Percentiles rank a stretch among this genome's conserved stretches.
phyloP scores from a whole-genome alignment of 2,113 vertebrate genomes.

The Cheilinus undulatus region DNA sequence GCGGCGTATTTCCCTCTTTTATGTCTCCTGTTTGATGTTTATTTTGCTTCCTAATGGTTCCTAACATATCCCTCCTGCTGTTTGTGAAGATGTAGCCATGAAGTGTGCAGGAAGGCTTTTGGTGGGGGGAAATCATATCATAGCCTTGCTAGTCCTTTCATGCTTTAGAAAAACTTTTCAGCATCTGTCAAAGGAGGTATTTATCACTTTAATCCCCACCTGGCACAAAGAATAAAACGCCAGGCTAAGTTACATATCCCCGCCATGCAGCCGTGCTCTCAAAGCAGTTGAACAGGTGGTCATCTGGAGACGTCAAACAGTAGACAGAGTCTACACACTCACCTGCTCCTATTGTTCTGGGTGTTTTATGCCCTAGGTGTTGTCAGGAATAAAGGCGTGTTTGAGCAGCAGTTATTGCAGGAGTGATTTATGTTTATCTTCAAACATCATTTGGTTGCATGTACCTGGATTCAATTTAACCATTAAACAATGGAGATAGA shows the following conservation, averaged over 20 bases:
- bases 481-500: constrained; percentile 4
- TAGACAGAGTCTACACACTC: constrained; percentile 56
- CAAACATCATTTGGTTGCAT: not conserved
- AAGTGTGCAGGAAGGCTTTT: constrained; percentile 51
- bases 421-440: constrained; percentile 7
- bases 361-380: constrained; percentile 51
- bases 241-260: constrained; percentile 72
- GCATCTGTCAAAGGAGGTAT: constrained; percentile 75
- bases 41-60: constrained; percentile 34
- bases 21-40: constrained; percentile 48
- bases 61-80: constrained; percentile 29
- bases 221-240: constrained; percentile 77
- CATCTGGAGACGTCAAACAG: constrained; percentile 60
- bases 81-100: constrained; percentile 48
- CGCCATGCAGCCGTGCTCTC: constrained; percentile 61
- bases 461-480: constrained; percentile 21
- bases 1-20: constrained; percentile 31
- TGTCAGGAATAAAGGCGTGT: constrained; percentile 68
- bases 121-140: constrained; percentile 46
- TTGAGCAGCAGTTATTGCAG: constrained; percentile 63
- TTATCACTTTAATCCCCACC: constrained; percentile 80
- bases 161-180: constrained; percentile 78
- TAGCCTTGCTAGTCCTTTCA: constrained; percentile 68
- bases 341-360: constrained; percentile 72
- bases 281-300: constrained; percentile 82